phyloP scores from a whole-genome alignment of 2,888 invertebrate genomes.

The Protophormia terraenovae region DNA sequence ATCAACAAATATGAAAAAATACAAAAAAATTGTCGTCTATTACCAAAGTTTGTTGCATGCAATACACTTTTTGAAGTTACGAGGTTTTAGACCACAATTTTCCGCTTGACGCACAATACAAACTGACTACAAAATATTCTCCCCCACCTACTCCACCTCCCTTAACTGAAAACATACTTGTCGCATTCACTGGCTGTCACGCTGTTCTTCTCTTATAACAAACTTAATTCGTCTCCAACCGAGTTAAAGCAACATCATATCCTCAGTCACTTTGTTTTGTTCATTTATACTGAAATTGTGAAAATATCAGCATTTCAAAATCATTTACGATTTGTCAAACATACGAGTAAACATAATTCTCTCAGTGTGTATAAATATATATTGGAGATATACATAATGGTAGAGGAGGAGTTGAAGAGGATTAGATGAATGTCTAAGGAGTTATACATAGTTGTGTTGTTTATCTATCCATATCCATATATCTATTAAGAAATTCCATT shows the following conservation, averaged over 20 bases:
- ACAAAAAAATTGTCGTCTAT: conserved; percentile 31
- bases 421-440: background rate
- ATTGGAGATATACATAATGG: too few relatives aligned
- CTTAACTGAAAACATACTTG: background rate
- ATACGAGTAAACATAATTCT: conserved; percentile 1
- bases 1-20: background rate
- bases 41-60: conserved; percentile 42
- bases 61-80: conserved; percentile 45
- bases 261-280: conserved; percentile 17
- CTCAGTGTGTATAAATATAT: background rate
- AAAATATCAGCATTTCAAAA: conserved; percentile 18
- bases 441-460: conserved; percentile 6
- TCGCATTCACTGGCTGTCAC: background rate
- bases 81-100: conserved; percentile 68
- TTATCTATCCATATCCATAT: conserved; percentile 22
- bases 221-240: conserved; percentile 15
- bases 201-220: conserved; percentile 20
- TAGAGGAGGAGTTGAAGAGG: too few relatives aligned
- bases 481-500: conserved; percentile 31
- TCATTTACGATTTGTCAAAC: conserved; percentile 49
- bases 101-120: conserved; percentile 68
- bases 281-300: conserved; percentile 5
- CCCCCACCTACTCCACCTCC: background rate
- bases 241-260: conserved; percentile 33
- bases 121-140: background rate